Evolutionary conservation across 1,140 invertebrate species (phyloP).

Genomic region (Caenorhabditis remanei): DNA sequence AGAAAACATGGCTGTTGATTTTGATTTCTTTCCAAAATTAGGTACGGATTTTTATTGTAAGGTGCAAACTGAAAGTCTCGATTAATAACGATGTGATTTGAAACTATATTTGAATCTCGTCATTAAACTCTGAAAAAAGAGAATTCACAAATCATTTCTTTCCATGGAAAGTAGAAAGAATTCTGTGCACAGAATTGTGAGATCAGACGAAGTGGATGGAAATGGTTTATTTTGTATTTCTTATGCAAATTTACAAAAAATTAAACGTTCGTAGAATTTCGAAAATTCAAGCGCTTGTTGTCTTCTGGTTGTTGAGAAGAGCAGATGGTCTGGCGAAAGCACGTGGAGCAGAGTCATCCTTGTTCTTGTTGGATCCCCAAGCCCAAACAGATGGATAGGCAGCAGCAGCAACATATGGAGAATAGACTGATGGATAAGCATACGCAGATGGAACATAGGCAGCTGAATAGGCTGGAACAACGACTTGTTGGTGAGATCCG

Average conservation of each 20-base stretch:
- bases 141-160: too few relatives aligned
- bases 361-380: slow-evolving; percentile 48
- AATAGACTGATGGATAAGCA: slow-evolving; percentile 39
- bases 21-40: too few relatives aligned
- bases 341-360: slow-evolving; percentile 34
- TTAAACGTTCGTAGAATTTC: background rate
- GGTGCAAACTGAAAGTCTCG: too few relatives aligned
- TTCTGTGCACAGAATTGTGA: too few relatives aligned
- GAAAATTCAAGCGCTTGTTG: slow-evolving; percentile 23
- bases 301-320: slow-evolving; percentile 44
- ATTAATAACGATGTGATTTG: too few relatives aligned
- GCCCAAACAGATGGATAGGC: slow-evolving; percentile 50
- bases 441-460: slow-evolving; percentile 39
- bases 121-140: too few relatives aligned
- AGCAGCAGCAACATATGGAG: slow-evolving; percentile 41
- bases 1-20: too few relatives aligned
- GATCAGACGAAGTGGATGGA: too few relatives aligned
- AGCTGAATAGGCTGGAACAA: slow-evolving; percentile 38
- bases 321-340: slow-evolving; percentile 24
- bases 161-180: too few relatives aligned
- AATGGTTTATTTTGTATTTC: too few relatives aligned
- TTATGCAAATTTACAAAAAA: slow-evolving; percentile 13
- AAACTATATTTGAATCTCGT: background rate
- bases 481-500: slow-evolving; percentile 25
- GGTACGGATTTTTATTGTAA: too few relatives aligned